phyloP scores from a whole-genome alignment of 2,113 vertebrate genomes.

The Coregonus clupeaformis region DNA sequence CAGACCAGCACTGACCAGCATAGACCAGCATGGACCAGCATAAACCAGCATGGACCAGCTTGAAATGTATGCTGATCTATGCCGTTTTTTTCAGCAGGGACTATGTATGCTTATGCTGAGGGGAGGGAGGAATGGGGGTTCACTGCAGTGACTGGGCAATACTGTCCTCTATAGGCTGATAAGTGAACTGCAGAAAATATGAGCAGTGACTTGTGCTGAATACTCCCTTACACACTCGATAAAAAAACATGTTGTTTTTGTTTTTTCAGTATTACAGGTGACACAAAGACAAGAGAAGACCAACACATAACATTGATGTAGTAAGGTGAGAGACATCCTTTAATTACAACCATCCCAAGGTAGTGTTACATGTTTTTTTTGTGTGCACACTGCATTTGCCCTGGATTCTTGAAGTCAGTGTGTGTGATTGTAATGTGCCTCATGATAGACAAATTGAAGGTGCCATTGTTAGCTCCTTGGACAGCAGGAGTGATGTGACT shows the following conservation, averaged over 20 bases:
- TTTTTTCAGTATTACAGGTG: neutral
- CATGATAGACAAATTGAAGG: conserved; percentile 64
- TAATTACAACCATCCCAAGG: neutral
- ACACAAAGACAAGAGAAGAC: neutral
- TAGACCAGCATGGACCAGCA: too few species aligned
- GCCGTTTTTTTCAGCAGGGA: too few species aligned
- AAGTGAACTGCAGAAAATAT: conserved; percentile 25
- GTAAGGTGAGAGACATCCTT: neutral
- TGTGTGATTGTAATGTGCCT: conserved; percentile 57
- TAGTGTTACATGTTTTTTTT: neutral
- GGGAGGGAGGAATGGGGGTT: too few species aligned
- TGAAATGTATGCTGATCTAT: too few species aligned
- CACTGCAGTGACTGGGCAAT: conserved; percentile 42
- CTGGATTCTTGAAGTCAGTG: neutral
- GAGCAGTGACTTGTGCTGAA: neutral
- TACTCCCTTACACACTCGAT: neutral
- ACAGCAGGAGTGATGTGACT: conserved; percentile 53
- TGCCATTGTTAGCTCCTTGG: conserved; percentile 65
- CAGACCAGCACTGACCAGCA: too few species aligned
- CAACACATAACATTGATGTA: neutral
- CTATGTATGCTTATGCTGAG: neutral
- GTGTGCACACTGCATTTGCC: neutral
- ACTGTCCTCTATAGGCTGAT: conserved; percentile 59
- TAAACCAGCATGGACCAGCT: too few species aligned
- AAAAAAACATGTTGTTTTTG: neutral